These are phyloP conservation scores for Crocidura indochinensis DNA, from an alignment of 2,797 vertebrate species.

Conservation along the genomic window DNA sequence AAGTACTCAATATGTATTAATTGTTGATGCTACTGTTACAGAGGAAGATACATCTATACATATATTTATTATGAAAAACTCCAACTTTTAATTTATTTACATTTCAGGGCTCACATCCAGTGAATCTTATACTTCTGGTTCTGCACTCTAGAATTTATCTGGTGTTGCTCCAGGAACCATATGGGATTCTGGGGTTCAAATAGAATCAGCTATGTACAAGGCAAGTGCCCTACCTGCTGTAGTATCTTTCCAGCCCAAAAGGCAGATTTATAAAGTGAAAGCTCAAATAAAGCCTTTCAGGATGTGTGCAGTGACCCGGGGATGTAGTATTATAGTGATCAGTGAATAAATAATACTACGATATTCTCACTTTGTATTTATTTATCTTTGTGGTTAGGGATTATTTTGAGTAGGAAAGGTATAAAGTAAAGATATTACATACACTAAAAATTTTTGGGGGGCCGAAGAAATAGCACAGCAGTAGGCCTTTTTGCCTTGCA, in stretches of 20 bases:
- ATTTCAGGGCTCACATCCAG: too few species aligned
- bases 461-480: too few species aligned
- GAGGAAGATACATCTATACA: not conserved
- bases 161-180: too few species aligned
- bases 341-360: not conserved
- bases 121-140: too few species aligned
- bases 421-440: not conserved
- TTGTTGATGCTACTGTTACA: not conserved
- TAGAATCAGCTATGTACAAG: too few species aligned
- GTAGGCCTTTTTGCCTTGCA: too few species aligned
- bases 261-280: constrained; percentile 6
- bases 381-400: not conserved
- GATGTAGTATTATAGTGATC: not conserved
- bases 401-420: not conserved
- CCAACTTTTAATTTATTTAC: not conserved
- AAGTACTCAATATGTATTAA: not conserved
- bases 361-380: not conserved
- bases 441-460: not conserved
- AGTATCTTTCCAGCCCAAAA: too few species aligned
- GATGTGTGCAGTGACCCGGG: not conserved
- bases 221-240: too few species aligned
- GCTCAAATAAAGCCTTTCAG: not conserved
- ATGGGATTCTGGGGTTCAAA: too few species aligned
- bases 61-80: not conserved
- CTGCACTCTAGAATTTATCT: too few species aligned